These are phyloP conservation scores for Gryllus bimaculatus DNA, from an alignment of 1,140 invertebrate genomes.

Conservation along the genomic window DNA sequence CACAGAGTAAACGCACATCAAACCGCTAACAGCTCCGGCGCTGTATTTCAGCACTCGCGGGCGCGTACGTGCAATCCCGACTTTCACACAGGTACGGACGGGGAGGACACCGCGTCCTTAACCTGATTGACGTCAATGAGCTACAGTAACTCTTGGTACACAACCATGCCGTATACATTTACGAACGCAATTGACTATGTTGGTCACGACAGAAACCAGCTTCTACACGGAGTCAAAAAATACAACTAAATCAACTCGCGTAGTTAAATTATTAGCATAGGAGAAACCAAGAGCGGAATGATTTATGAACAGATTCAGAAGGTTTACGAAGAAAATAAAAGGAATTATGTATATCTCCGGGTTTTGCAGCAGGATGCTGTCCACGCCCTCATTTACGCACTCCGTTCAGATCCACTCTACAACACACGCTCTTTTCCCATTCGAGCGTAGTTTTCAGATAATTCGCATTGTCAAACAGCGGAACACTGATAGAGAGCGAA, in stretches of 20 bases:
- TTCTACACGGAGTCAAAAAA: not conserved
- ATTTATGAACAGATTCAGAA: too few relatives aligned
- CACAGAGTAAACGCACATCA: not conserved
- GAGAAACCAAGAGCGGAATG: too few relatives aligned
- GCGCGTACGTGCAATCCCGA: not conserved
- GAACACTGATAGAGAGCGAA: not conserved
- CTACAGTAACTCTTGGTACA: not conserved
- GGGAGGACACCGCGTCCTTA: not conserved
- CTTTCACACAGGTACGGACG: not conserved
- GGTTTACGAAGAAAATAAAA: too few relatives aligned
- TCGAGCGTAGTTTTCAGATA: not conserved
- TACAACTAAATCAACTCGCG: not conserved
- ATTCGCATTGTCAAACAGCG: not conserved
- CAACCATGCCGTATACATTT: not conserved
- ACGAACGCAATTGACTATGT: not conserved
- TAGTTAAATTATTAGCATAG: too few relatives aligned
- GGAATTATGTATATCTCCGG: too few relatives aligned
- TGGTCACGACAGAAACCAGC: not conserved
- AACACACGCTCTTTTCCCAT: not conserved
- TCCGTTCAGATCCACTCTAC: too few relatives aligned
- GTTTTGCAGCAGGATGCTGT: too few relatives aligned
- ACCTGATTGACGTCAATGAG: conserved; percentile 3
- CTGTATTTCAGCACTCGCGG: not conserved
- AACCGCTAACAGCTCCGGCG: not conserved
- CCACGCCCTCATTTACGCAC: too few relatives aligned